Evolutionary conservation across 1,140 invertebrate species (phyloP).

Genomic region (Drosophila kurseongensis): DNA sequence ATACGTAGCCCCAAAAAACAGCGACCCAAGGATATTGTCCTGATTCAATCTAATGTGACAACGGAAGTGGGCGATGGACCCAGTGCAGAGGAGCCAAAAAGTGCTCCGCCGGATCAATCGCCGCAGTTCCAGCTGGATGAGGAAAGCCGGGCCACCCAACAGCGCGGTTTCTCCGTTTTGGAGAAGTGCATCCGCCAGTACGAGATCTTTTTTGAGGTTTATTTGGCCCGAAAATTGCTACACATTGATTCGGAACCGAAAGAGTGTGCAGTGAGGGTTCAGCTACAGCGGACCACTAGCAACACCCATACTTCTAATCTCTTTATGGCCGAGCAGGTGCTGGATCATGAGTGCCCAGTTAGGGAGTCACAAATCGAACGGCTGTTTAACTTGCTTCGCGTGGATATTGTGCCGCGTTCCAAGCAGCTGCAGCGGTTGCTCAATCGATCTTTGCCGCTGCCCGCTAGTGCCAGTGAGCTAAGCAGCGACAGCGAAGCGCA

Average conservation of each 20-base stretch:
- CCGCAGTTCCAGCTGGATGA: conserved; percentile 61
- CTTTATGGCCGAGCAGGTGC: conserved; percentile 71
- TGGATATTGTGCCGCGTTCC: conserved; percentile 72
- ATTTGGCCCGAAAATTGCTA: conserved; percentile 70
- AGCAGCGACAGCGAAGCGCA: conserved; percentile 71
- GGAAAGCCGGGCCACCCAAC: conserved; percentile 56
- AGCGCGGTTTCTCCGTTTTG: conserved; percentile 85
- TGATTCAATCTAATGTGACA: conserved; percentile 21
- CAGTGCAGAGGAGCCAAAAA: conserved; percentile 58
- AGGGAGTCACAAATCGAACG: conserved; percentile 73
- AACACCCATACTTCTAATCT: conserved; percentile 48
- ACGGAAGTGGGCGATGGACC: conserved; percentile 19
- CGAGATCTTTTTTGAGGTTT: conserved; percentile 86
- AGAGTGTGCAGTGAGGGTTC: conserved; percentile 69
- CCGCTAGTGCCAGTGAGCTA: conserved; percentile 59
- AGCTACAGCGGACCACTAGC: conserved; percentile 58
- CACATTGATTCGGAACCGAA: conserved; percentile 50
- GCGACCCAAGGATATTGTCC: conserved; percentile 68
- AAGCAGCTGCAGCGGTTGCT: conserved; percentile 71
- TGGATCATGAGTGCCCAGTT: conserved; percentile 60
- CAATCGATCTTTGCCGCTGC: conserved; percentile 63
- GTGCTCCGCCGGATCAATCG: conserved; percentile 65
- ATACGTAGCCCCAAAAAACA: conserved; percentile 77
- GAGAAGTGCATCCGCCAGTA: conserved; percentile 89
- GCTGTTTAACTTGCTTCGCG: conserved; percentile 70